A percentile compares a stretch with the other conserved stretches of the same genome.
phyloP scores from a whole-genome alignment of 64 coral and sea anemone genomes.

The Montipora foliosa region DNA sequence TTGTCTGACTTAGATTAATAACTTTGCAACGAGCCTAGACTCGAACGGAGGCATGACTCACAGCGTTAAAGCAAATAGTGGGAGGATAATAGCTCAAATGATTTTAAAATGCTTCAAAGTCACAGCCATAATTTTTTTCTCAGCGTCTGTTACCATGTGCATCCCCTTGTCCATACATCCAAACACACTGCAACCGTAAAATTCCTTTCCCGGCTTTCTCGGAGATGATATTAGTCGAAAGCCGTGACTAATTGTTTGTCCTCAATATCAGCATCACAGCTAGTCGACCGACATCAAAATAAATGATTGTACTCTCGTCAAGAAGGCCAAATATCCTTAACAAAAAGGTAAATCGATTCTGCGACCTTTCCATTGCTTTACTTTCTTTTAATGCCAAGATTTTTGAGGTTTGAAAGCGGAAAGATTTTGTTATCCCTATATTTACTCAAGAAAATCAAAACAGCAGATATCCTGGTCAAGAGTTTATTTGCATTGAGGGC shows the following conservation, averaged over 20 bases:
- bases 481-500: conserved; percentile 89
- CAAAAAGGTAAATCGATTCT: conserved; percentile 12
- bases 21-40: conserved; percentile 25
- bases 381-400: conserved; percentile 30
- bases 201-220: background rate
- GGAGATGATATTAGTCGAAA: background rate
- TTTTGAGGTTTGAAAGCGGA: conserved; percentile 11
- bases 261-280: background rate
- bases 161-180: background rate
- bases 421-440: conserved; percentile 52
- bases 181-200: background rate
- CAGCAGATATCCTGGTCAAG: conserved; percentile 69
- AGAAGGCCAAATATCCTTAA: background rate
- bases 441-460: conserved; percentile 84
- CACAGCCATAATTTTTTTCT: background rate
- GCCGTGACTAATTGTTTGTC: background rate
- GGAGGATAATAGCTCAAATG: conserved; percentile 34
- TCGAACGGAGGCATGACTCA: background rate
- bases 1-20: conserved; percentile 13
- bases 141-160: background rate
- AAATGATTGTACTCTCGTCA: background rate
- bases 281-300: background rate
- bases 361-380: conserved; percentile 33
- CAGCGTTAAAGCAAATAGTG: conserved; percentile 52
- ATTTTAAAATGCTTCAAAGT: conserved; percentile 6